Base-by-base conservation (phyloP, 53 echinoderm and acorn worm species). In the Mesocentrotus franciscanus region DNA sequence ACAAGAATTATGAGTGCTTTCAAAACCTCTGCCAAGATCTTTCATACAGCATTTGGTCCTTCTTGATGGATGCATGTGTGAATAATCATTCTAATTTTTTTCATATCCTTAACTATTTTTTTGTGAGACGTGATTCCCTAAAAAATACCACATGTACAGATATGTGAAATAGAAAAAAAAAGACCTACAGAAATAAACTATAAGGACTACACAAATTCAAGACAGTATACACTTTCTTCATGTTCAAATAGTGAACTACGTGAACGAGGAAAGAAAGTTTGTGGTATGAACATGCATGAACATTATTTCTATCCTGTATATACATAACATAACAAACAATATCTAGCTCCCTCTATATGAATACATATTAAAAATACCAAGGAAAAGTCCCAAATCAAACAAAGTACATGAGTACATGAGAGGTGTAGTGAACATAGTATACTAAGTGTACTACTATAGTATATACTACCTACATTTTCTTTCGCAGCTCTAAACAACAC, bases 361-460 rank as follows among this genome's bases (percentile, higher is more conserved):
- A 74, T 74, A 74, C 74, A 74, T 74, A 74, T 74, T 74, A 74
- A 74, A 74, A 74, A 74, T 74, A 74, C 74, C 74, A 74, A 2
- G 30, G 32, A 74, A 74, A 74, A 74, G 0, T 29, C 74, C 74
- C 29, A 74, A 74, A 74, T 74, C 27, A 74, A 30, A 72, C 1
- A 74, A 29, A 9, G 8, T 68, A 74, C 10, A 74, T 30, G 14
- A 10, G 74, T 74, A 74, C 74, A 30, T 74, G 74, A 30, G 11
- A 18, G 29, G 74, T 74, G 32, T 74, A 12, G 11, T 32, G 29
- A 74, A 72, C 9, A 9, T 30, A n/a, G n/a, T n/a, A n/a, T n/a
- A n/a, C 27, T 10, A 12, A 49, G 6, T 49, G 6, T 49, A 49
- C 49, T 14, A 32, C 32, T 30, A 74, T 0, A 11, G 1, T 32